Evolutionary conservation across 2,888 invertebrate genomes (phyloP).

Genomic region (Subacronicta megacephala): DNA sequence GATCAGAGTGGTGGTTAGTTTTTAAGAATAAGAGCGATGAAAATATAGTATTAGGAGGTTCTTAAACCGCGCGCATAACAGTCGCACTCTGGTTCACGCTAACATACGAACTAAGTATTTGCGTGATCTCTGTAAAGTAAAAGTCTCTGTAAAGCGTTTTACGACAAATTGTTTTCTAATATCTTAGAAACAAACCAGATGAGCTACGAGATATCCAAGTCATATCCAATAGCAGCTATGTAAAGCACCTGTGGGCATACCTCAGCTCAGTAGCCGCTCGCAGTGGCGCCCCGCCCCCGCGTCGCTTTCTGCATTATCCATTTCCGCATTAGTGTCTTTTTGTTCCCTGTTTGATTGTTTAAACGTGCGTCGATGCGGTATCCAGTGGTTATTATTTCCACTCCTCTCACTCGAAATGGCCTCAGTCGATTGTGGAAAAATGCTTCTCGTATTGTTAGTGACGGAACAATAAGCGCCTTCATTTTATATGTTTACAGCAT

Average conservation of each 20-base stretch:
- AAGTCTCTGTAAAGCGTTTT: too few relatives aligned
- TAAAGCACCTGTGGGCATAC: too few relatives aligned
- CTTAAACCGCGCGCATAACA: too few relatives aligned
- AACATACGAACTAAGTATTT: too few relatives aligned
- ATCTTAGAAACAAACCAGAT: too few relatives aligned
- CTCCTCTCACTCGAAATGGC: slow-evolving; percentile 86
- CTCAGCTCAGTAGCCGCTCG: background rate
- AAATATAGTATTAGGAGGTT: too few relatives aligned
- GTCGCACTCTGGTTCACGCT: too few relatives aligned
- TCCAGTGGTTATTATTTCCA: slow-evolving; percentile 86
- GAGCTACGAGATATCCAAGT: too few relatives aligned
- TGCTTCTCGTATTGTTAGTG: slow-evolving; percentile 87
- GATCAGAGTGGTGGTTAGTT: background rate
- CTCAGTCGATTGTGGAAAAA: slow-evolving; percentile 88
- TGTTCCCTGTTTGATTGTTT: slow-evolving; percentile 88
- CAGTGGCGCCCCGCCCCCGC: slow-evolving; percentile 53
- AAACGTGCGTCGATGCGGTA: slow-evolving; percentile 88
- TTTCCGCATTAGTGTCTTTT: slow-evolving; percentile 88
- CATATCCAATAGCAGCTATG: too few relatives aligned
- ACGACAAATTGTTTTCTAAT: too few relatives aligned
- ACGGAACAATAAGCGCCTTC: slow-evolving; percentile 87
- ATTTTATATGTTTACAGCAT: slow-evolving; percentile 87
- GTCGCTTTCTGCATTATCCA: slow-evolving; percentile 80
- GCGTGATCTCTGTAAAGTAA: too few relatives aligned
- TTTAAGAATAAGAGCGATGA: too few relatives aligned